phyloP scores from a whole-genome alignment of 2,113 vertebrate genomes.

The Grallaria varia region DNA sequence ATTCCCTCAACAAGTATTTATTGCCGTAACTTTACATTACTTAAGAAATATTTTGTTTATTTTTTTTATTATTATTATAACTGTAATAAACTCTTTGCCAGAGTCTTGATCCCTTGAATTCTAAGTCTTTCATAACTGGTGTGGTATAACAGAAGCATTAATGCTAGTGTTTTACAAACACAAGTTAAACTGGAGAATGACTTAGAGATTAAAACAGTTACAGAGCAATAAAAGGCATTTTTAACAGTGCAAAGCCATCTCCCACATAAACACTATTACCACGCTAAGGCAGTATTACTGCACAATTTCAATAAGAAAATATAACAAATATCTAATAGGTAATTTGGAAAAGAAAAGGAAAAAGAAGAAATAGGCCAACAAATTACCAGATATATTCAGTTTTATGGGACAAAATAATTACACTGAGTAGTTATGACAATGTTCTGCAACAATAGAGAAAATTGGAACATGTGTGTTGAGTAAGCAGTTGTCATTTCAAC shows the following conservation, averaged over 20 bases:
- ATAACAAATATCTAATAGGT: background rate
- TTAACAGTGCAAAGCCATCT: background rate
- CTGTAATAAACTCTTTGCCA: background rate
- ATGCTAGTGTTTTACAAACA: background rate
- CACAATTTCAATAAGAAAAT: background rate
- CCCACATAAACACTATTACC: background rate
- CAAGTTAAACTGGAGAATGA: background rate
- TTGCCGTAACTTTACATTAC: background rate
- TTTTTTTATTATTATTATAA: background rate
- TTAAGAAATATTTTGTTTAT: background rate
- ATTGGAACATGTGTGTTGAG: background rate
- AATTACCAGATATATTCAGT: background rate
- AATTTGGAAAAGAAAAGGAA: background rate
- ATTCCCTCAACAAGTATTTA: background rate
- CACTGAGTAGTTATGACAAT: background rate
- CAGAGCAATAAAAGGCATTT: background rate
- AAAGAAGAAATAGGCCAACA: background rate
- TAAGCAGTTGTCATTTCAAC: background rate
- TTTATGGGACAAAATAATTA: constrained; percentile 9
- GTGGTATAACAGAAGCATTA: background rate
- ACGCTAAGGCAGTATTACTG: background rate
- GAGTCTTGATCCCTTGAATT: background rate
- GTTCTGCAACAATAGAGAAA: background rate
- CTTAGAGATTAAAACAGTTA: background rate
- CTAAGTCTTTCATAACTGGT: background rate